phyloP scores from a whole-genome alignment of 2,797 vertebrate genomes.

The Megalops cyprinoides region DNA sequence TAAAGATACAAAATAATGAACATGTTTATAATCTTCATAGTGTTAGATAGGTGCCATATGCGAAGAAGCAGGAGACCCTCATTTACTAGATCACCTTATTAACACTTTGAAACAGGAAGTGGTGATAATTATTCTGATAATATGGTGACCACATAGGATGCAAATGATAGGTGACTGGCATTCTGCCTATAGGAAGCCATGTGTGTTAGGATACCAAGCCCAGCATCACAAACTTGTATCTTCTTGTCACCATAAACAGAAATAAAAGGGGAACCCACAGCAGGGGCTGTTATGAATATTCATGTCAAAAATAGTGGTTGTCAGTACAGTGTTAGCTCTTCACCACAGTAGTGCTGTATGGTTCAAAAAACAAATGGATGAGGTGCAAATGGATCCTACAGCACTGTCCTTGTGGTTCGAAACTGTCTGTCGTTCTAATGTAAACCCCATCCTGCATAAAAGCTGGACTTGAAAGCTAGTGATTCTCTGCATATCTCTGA shows the following conservation, averaged over 20 bases:
- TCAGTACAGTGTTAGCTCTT: no score
- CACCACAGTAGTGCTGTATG: no score
- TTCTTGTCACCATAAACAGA: slow-evolving; percentile 33
- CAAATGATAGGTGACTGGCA: slow-evolving; percentile 77
- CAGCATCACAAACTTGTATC: no score
- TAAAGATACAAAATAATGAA: slow-evolving; percentile 99
- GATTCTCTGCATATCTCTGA: no score
- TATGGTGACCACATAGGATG: slow-evolving; percentile 74
- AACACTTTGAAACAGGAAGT: neutral
- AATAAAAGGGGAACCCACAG: neutral
- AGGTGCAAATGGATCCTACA: no score
- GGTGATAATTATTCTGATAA: neutral
- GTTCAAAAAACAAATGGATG: no score
- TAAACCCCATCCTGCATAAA: slow-evolving; percentile 58
- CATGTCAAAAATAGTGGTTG: no score
- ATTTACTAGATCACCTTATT: slow-evolving; percentile 5
- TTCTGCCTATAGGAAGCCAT: slow-evolving; percentile 72
- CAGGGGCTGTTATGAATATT: no score
- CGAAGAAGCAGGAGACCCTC: slow-evolving; percentile 50
- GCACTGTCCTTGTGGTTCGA: no score
- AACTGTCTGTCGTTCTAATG: slow-evolving; percentile 39
- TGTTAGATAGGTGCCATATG: slow-evolving; percentile 75
- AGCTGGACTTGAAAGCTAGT: no score
- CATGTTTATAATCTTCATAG: slow-evolving; percentile 85
- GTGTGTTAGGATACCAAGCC: slow-evolving; percentile 77